A percentile compares a stretch with the other conserved stretches of the same genome.
phyloP scores from a whole-genome alignment of 2,113 vertebrate species.

The Rhea americana region DNA sequence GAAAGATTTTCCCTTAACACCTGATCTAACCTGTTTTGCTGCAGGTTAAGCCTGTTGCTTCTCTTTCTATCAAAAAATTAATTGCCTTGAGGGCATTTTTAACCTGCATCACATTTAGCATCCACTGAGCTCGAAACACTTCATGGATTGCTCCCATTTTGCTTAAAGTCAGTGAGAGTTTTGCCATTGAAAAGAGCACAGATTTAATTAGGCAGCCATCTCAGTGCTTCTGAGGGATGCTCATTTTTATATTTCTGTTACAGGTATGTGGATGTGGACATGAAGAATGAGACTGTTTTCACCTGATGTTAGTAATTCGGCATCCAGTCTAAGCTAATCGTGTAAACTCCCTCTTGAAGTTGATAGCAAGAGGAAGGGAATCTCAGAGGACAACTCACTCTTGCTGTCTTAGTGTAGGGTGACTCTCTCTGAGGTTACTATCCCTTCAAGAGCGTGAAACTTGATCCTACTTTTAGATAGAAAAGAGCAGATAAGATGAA shows the following conservation, averaged over 20 bases:
- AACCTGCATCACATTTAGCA: not conserved
- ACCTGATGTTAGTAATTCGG: not conserved
- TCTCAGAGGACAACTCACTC: not conserved
- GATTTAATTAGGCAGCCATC: not conserved
- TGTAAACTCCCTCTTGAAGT: not conserved
- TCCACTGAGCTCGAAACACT: not conserved
- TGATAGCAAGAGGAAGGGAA: not conserved
- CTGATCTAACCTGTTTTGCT: not conserved
- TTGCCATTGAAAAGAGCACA: not conserved
- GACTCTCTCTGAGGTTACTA: not conserved
- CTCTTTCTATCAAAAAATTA: not conserved
- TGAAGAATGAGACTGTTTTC: slow-evolving; percentile 1
- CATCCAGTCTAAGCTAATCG: not conserved
- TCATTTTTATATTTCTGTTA: not conserved
- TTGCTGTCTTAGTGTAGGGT: not conserved
- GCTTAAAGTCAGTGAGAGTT: not conserved
- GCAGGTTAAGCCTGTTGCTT: not conserved
- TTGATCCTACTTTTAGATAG: not conserved
- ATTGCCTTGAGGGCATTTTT: not conserved
- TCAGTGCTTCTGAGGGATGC: not conserved
- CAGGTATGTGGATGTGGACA: not conserved
- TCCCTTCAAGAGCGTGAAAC: not conserved
- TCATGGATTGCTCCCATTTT: not conserved
- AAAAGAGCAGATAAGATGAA: not conserved
- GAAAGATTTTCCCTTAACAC: not conserved